Evolutionary conservation across 2,888 invertebrate genomes (phyloP).

Genomic region (Oligia strigilis): DNA sequence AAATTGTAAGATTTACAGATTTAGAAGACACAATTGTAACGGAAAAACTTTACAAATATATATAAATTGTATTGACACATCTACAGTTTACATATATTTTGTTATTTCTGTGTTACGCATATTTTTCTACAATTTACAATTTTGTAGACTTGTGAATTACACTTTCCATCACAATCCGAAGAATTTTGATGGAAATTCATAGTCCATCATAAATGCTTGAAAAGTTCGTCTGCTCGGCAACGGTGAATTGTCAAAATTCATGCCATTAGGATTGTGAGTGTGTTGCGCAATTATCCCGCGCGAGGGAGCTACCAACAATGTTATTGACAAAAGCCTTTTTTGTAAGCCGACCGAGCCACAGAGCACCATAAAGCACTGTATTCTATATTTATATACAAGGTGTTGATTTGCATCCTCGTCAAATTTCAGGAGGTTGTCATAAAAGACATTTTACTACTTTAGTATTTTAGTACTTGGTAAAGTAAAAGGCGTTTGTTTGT

Average conservation of each 20-base stretch:
- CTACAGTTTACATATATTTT: background rate
- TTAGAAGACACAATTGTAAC: background rate
- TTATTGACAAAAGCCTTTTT: background rate
- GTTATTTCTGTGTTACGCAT: background rate
- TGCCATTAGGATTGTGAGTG: background rate
- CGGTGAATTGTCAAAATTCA: background rate
- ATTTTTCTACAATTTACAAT: no score
- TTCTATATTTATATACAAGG: background rate
- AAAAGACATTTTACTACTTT: no score
- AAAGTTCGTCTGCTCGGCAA: background rate
- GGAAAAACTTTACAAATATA: background rate
- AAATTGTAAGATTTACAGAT: background rate
- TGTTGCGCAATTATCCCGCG: background rate
- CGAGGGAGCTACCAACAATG: background rate
- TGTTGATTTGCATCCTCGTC: no score
- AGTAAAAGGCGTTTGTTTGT: no score
- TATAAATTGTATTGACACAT: background rate
- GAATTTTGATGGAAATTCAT: background rate
- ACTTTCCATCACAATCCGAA: background rate
- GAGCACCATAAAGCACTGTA: background rate
- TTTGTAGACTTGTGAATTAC: background rate
- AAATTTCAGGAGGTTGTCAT: no score
- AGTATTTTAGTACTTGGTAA: no score
- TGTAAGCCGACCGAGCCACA: background rate
- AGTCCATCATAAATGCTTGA: background rate